Evolutionary conservation across 2,888 invertebrate genomes (phyloP).

Genomic region (Mystacides longicornis): DNA sequence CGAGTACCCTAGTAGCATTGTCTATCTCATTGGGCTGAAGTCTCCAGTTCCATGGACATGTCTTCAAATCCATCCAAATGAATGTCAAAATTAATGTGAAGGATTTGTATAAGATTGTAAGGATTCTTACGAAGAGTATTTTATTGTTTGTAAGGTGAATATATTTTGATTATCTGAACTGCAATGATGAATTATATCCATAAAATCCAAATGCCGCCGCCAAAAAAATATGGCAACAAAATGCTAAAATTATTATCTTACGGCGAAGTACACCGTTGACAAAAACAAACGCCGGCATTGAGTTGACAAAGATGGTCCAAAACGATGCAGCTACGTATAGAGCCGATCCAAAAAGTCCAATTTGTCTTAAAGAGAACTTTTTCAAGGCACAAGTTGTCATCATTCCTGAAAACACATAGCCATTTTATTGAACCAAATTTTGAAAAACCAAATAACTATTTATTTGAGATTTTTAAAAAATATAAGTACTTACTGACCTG

Average conservation of each 20-base stretch:
- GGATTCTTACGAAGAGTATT: no score
- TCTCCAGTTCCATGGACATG: no score
- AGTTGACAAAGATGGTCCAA: slow-evolving; percentile 54
- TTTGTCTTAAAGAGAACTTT: slow-evolving; percentile 56
- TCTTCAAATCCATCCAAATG: no score
- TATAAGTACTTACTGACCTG: slow-evolving; percentile 40
- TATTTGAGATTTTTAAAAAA: neutral
- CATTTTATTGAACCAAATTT: neutral
- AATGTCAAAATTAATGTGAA: no score
- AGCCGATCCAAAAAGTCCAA: slow-evolving; percentile 58
- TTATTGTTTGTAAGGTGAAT: no score
- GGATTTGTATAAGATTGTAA: no score
- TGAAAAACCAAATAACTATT: neutral
- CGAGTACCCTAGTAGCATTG: no score
- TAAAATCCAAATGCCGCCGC: no score
- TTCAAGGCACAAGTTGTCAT: slow-evolving; percentile 60
- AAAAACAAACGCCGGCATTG: slow-evolving; percentile 54
- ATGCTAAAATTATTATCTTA: slow-evolving; percentile 30
- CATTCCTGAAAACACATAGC: slow-evolving; percentile 46
- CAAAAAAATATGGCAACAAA: no score
- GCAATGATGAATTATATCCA: no score
- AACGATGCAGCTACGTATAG: slow-evolving; percentile 57
- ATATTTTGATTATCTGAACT: no score
- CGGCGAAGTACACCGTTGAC: slow-evolving; percentile 60
- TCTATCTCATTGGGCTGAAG: no score